These are phyloP conservation scores for Apaloderma vittatum DNA, from an alignment of 2,113 vertebrate species.

Conservation along the genomic window DNA sequence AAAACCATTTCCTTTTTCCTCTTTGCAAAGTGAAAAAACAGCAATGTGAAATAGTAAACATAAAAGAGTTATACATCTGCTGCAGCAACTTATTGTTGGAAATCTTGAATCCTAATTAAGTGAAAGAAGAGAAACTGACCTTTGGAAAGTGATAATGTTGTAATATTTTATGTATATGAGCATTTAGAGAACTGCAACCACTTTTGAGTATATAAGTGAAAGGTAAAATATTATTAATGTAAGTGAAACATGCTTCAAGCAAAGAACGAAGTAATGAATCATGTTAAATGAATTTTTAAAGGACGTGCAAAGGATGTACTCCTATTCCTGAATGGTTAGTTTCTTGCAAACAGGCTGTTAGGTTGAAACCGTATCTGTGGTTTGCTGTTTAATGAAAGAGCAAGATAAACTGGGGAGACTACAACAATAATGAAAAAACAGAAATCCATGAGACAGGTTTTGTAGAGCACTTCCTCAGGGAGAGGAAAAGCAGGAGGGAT, in stretches of 20 bases:
- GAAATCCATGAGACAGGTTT: conserved; percentile 9
- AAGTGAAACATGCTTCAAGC: conserved; percentile 65
- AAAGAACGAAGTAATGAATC: conserved; percentile 21
- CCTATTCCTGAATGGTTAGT: neutral
- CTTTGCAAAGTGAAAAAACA: conserved; percentile 74
- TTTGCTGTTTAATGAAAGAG: conserved; percentile 63
- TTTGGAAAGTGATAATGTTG: conserved; percentile 28
- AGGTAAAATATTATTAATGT: conserved; percentile 71
- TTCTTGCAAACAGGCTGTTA: conserved; percentile 39
- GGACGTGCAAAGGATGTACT: conserved; percentile 29
- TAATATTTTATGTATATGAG: conserved; percentile 66
- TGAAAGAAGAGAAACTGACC: conserved; percentile 36
- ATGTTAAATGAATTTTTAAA: conserved; percentile 56
- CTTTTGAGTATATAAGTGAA: conserved; percentile 41
- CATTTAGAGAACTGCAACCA: conserved; percentile 22
- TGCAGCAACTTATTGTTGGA: conserved; percentile 40
- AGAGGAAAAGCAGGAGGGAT: conserved; percentile 14
- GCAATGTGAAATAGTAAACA: conserved; percentile 61
- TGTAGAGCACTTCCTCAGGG: conserved; percentile 49
- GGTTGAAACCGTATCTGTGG: conserved; percentile 37
- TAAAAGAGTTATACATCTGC: conserved; percentile 27
- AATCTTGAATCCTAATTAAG: conserved; percentile 79
- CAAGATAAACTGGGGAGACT: conserved; percentile 57
- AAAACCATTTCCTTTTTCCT: conserved; percentile 56
- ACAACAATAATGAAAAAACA: conserved; percentile 59